Base-by-base conservation (phyloP, 2,888 invertebrate genomes). In the Blastobasis adustella region DNA sequence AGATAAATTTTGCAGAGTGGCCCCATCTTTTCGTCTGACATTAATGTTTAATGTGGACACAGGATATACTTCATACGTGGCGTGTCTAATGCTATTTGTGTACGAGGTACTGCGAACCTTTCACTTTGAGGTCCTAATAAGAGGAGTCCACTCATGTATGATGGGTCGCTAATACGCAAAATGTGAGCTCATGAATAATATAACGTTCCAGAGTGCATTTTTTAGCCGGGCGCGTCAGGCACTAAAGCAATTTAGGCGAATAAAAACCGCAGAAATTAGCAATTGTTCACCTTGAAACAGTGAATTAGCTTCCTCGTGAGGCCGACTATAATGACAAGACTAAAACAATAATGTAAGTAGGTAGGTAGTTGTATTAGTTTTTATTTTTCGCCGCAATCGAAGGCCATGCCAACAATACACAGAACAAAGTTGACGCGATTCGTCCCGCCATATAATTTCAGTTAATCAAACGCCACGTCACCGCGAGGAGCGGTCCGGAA, bases 1-100 rank as follows among this genome's bases (percentile, higher is more conserved):
- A 84, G 74, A 88, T 88, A 88, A 87, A 88, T 88, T 87, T 88
- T 88, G 87, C 82, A 87, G 86, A 88, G 88, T 88, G 83, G 88
- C 88, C 86, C 88, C 85, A 87, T 88, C 87, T 87, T 88, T 86
- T 85, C 85, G 86, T 77, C 81, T 82, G 74, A 78, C 82, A 87
- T 88, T 78, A 85, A 88, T 87, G 69, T 84, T 88, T 88, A 82
- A 88, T 87, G 83, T 59, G 76, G 74, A 79, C 81, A 82, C 75
- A 72, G 75, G 76, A 77, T 76, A 83, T 79, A 79, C 79, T 79
- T 86, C 84, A 85, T 87, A 85, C 75, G 75, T 78, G 76, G 82
- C 79, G 78, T 76, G 73, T 79, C 81, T 85, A 83, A 85, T 80
- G 75, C 69, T 70, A 73, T 83, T 80, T 82, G 75, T 71, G 71